phyloP scores from a whole-genome alignment of 2,113 vertebrate genomes.

The Phyllopteryx taeniolatus region DNA sequence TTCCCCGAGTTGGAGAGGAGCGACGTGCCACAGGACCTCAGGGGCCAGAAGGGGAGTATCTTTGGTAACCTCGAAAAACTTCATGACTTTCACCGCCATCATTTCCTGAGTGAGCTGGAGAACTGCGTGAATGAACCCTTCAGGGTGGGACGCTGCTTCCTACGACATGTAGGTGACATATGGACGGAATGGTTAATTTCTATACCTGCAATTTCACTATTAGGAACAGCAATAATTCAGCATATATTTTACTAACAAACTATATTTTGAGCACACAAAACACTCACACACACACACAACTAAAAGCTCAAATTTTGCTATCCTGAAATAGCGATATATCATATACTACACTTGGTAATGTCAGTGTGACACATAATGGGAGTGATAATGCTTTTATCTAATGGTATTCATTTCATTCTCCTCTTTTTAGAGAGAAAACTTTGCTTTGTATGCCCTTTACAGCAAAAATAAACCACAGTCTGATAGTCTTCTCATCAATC shows the following conservation, averaged over 20 bases:
- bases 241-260: background rate
- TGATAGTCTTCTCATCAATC: conserved; percentile 68
- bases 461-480: conserved; percentile 80
- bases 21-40: conserved; percentile 75
- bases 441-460: conserved; percentile 76
- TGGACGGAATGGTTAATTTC: background rate
- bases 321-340: background rate
- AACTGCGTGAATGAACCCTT: conserved; percentile 64
- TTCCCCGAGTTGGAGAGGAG: conserved; percentile 72
- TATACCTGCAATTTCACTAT: background rate
- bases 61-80: conserved; percentile 80
- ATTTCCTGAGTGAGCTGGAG: conserved; percentile 73
- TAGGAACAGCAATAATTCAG: background rate
- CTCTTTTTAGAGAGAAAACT: conserved; percentile 66
- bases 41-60: conserved; percentile 73
- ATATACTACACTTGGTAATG: background rate
- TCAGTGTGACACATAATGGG: background rate
- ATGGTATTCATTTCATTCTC: conserved; percentile 16
- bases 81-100: conserved; percentile 74
- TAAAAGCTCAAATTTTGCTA: background rate
- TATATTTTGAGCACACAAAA: background rate
- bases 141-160: conserved; percentile 73
- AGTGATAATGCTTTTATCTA: background rate
- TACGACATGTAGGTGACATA: conserved; percentile 67
- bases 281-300: background rate